Evolutionary conservation across 35 echinoderm and acorn worm genomes (phyloP), one percentile per base, ranked within the genome.

Genomic region (Holothuria glaberrima): DNA sequence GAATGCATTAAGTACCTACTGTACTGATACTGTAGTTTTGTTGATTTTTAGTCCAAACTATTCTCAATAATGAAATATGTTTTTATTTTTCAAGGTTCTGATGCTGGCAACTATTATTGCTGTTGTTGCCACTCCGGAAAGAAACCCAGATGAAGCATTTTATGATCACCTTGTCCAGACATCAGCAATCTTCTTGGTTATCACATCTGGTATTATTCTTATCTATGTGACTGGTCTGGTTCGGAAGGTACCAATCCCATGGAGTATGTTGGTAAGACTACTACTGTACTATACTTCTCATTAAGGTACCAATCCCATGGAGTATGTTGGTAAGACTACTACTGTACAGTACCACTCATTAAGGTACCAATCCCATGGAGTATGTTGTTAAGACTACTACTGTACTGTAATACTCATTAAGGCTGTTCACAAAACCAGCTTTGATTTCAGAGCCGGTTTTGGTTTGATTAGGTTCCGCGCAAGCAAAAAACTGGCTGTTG

Each of bases 361-460:
- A 94, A 94, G 86, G 57, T 82, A 21, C 86, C 58, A 22, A 76
- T 94, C 5, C 93, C 93, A 0, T 94, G 93, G 93, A 88, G 93
- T 86, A 63, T 94, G 30, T 36, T 91, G 84, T 89, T 94, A 41
- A 68, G 93, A 46, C 4, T 5, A 10, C 44, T 46, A 46, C 44
- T 5, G 44, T 46, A 46, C 4, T 46, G 44, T 46, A 24, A 3
- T 67, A 4, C 63, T 67, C 6, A 5, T 67, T 67, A 94, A 94
- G 86, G 57, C 6, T 67, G 16, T 67, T 67, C 29, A 30, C 16
- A 6, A 16, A 30, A 67, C 10, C 44, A 46, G 44, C 44, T 46
- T 5, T 46, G 10, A 10, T 46, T 46, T 10, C 44, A 46, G 44
- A 10, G 44, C 10, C 4, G 44, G 44, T 46, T 10, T n/a, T n/a